Base-by-base conservation (phyloP, 2,797 vertebrate genomes). In the Sebastes taczanowskii region DNA sequence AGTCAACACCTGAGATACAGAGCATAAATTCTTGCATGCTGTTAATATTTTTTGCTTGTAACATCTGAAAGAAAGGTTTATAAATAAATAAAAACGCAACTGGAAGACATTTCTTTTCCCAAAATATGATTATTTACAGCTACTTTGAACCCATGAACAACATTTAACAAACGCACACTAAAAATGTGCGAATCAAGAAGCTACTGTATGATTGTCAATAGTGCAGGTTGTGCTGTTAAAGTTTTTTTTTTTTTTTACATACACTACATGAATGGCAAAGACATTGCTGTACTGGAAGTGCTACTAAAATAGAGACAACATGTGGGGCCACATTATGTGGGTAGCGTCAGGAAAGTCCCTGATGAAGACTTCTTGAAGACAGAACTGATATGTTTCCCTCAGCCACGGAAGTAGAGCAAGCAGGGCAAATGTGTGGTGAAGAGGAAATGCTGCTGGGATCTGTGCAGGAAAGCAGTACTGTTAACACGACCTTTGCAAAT, bases 1-100 rank as follows among this genome's bases (percentile, higher is more conserved):
- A 81, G 70, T 80, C 61, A 62, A 82, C 83, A 90, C 92, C 91
- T 93, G 92, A 93, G 92, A 86, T 88, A 86, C 71, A 62, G 78
- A 82, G 83, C 79, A 81, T 29, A 70, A 64, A 59, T 58, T 34
- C 27, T 79, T 74, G 62, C 90, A 92, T 90, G 90, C 87, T 74
- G 63, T 74, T 63, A 69, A 78, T 66, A 65, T n/a, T 32, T 32
- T 80, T 76, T 67, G 52, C 71, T 58, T 59, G n/a, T 56, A 61
- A 79, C 69, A 74, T 75, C 20, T 62, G 49, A 77, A 82, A 70
- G 49, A 84, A 77, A 81, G 9, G 23, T 61, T 69, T 65, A 83
- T 70, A 69, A 88, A 92, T 90, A 92, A 90, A 91, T 71, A 81
- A 23, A 76, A 83, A 83, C 34, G 27, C 35, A 80, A 78, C 59